Conservation (phyloP, 2,888 invertebrate species). For the Hypomecis punctinalis region DNA sequence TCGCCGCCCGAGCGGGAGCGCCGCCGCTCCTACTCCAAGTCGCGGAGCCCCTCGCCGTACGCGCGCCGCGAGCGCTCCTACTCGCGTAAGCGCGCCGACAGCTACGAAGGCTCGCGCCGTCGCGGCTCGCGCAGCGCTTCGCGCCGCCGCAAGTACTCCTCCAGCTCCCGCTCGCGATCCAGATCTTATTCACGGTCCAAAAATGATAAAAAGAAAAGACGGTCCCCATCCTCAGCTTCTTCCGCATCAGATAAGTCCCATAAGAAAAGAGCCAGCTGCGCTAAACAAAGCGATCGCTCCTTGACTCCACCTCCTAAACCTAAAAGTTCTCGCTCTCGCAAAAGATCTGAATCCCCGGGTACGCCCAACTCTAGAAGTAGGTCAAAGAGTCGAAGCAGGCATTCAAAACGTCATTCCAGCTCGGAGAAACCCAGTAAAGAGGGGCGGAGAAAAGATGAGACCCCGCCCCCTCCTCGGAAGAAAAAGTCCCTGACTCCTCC, state of each 20-base stretch:
- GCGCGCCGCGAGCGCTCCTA: slow-evolving; percentile 54
- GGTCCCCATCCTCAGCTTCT: slow-evolving; percentile 63
- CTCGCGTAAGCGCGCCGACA: slow-evolving; percentile 63
- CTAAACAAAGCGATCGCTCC: slow-evolving; percentile 53
- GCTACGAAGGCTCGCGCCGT: slow-evolving; percentile 58
- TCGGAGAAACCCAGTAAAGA: slow-evolving; percentile 54
- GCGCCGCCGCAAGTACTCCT: slow-evolving; percentile 65
- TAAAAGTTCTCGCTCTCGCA: slow-evolving; percentile 52
- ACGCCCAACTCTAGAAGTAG: slow-evolving; percentile 39
- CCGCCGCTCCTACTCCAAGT: slow-evolving; percentile 60
- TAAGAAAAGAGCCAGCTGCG: slow-evolving; percentile 51
- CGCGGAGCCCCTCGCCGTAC: slow-evolving; percentile 39
- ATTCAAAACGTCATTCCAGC: slow-evolving; percentile 54
- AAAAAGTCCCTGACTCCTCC: slow-evolving; percentile 54
- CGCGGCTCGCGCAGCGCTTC: slow-evolving; percentile 64
- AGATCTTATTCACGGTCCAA: slow-evolving; percentile 63
- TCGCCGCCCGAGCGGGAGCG: slow-evolving; percentile 49
- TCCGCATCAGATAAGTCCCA: slow-evolving; percentile 65
- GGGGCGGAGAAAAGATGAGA: slow-evolving; percentile 48
- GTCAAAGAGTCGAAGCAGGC: slow-evolving; percentile 42
- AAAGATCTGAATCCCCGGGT: slow-evolving; percentile 52
- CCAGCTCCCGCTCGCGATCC: slow-evolving; percentile 70
- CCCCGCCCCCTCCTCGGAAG: slow-evolving; percentile 58
- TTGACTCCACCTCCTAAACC: slow-evolving; percentile 58
- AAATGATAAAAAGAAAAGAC: slow-evolving; percentile 47